Percentiles rank a stretch among this genome's conserved stretches.
phyloP scores from a whole-genome alignment of 2,113 vertebrate genomes.

The Pleuronectes platessa region DNA sequence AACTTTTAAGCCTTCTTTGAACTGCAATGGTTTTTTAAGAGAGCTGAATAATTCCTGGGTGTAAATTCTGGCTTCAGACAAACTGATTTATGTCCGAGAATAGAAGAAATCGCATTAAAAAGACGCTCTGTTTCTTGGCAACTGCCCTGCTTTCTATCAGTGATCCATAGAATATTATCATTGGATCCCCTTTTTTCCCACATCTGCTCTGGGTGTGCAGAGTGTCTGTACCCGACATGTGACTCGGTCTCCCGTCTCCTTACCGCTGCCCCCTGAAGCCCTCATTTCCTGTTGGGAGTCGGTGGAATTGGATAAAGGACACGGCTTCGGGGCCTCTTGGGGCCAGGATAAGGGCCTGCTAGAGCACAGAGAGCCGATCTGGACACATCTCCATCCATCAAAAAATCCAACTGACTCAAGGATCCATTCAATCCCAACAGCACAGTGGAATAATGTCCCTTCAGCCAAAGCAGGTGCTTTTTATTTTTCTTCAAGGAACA shows the following conservation, averaged over 20 bases:
- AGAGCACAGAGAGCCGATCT: conserved; percentile 37
- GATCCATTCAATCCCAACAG: conserved; percentile 36
- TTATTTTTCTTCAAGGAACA: conserved; percentile 42
- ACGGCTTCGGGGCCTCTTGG: conserved; percentile 52
- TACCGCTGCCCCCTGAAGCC: conserved; percentile 73
- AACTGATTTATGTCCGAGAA: conserved; percentile 57
- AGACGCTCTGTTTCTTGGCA: conserved; percentile 47
- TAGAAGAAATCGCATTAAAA: conserved; percentile 29
- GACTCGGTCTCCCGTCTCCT: conserved; percentile 59
- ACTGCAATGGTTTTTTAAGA: conserved; percentile 55
- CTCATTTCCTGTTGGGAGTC: conserved; percentile 84
- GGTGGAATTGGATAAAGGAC: conserved; percentile 72
- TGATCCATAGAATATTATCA: conserved; percentile 35
- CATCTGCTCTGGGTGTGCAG: conserved; percentile 61
- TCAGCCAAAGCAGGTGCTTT: conserved; percentile 52
- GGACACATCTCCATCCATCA: conserved; percentile 67
- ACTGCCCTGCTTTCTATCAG: conserved; percentile 36
- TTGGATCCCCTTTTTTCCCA: conserved; percentile 48
- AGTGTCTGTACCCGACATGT: conserved; percentile 45
- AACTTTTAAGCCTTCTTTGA: conserved; percentile 77
- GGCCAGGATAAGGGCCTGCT: conserved; percentile 53
- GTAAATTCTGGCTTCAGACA: conserved; percentile 62
- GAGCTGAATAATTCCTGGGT: conserved; percentile 63
- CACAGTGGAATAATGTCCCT: conserved; percentile 25
- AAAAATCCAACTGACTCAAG: conserved; percentile 49